Base-by-base conservation (phyloP, 2,797 vertebrate genomes). In the Spinus pinus region DNA sequence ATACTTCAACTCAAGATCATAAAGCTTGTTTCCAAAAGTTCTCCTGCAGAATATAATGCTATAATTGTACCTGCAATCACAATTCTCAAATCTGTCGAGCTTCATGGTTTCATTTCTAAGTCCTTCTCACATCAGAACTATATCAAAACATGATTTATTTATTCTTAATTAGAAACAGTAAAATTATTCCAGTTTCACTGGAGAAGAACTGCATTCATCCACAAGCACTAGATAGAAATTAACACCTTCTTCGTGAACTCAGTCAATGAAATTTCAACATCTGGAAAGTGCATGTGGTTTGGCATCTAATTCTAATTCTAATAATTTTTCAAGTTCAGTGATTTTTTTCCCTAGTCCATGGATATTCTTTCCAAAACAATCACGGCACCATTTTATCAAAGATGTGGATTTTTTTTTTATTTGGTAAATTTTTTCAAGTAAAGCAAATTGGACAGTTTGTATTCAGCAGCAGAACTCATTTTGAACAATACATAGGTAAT, bases 401-500 rank as follows among this genome's bases (percentile, higher is more conserved):
- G 7, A 28, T 41, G 21, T 51, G 22, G 56, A 53, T 67, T 85
- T 39, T 39, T 39, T 33, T 87, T 85, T 86, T 78, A 20, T 81
- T 89, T 86, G 50, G 3, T 61, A n/a, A 56, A 4, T 77, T 81
- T 95, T 81, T 92, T 81, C 42, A 50, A 58, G 42, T 56, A 56
- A 67, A 56, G 46, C 33, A 70, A 70, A 91, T 86, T 70, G 33
- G 18, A 78, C 1, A 2, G 51, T 66, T 91, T 82, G 33, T 66
- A 64, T 93, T 93, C 88, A 93, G 83, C 78, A 91, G 86, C 47
- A 89, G 53, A 90, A 67, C 25, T 47, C 21, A 80, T 87, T 89
- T 80, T 71, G 46, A 87, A 94, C 90, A 87, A 89, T 80, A 74
- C 1, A 8, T 82, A 93, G 78, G 84, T 95, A 96, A 95, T 91